Evolutionary conservation across 30 jellyfish, hydroid and myxozoan species (phyloP), one percentile per base, ranked within the genome.

Genomic region (Sanderia malayensis): DNA sequence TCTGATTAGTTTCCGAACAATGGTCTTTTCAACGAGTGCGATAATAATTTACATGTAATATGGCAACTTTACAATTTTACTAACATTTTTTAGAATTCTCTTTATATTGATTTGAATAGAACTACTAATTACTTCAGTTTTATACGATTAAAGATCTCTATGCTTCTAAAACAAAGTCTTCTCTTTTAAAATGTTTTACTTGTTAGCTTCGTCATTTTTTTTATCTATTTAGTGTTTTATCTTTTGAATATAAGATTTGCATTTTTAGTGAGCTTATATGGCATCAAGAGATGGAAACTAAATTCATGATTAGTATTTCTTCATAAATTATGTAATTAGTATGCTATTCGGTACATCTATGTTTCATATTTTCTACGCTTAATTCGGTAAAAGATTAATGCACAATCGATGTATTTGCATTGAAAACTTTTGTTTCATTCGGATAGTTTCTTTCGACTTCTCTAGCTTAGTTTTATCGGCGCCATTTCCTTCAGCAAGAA

Each of bases 1-100:
- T 83, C 95, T 19, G 95, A 83, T 58, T 83, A 66, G 53, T n/a
- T 64, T 76, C 53, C 27, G 15, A 79, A 76, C 87, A 76, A 79
- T 76, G 19, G 28, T 55, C 74, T 37, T 37, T 4, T 4, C 10
- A 37, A 37, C 10, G 89, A 78, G 89, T 78, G 89, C 81, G 22
- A 31, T 78, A 79, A 31, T 78, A 79, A 57, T 58, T 25, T 46
- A 64, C 57, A 25, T 57, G 55, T 73, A 31, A 29, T 68, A 70
- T 60, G 49, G 46, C 13, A 65, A 15, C 37, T 44, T 44, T 4
- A 61, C 28, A 68, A 61, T 46, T 70, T 55, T 3, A 52, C 52
- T 37, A 37, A 6, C 52, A 37, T 37, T 37, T 37, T 37, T 37
- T 6, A 37, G n/a, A n/a, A n/a, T n/a, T n/a, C n/a, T n/a, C n/a